A percentile compares a stretch with the other conserved stretches of the same genome.
phyloP scores from a whole-genome alignment of 2,113 vertebrate species.

The Callaeas wilsoni region DNA sequence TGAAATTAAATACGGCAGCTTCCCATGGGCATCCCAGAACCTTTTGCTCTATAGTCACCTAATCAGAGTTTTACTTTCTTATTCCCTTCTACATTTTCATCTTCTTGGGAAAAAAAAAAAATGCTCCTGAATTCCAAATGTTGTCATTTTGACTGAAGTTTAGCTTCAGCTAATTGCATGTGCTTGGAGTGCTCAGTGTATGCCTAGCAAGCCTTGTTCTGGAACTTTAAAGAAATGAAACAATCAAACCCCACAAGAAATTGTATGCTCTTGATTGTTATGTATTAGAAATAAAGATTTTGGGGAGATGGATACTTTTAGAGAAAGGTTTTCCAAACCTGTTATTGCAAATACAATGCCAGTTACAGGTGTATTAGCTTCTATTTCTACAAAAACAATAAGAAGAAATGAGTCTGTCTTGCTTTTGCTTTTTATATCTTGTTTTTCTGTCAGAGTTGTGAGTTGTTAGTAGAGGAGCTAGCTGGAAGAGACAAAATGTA shows the following conservation, averaged over 20 bases:
- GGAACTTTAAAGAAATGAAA: neutral
- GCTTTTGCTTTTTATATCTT: neutral
- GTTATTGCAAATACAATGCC: neutral
- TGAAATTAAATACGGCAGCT: neutral
- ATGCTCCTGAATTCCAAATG: neutral
- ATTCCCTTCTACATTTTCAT: neutral
- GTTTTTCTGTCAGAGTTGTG: neutral
- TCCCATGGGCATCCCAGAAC: neutral
- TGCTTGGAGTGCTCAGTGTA: neutral
- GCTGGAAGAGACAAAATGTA: neutral
- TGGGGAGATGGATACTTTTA: neutral
- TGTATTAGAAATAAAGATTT: neutral
- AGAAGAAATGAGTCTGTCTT: neutral
- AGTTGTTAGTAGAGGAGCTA: neutral
- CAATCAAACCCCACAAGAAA: neutral
- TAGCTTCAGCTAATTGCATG: neutral
- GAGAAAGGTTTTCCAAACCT: neutral
- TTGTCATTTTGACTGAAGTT: neutral
- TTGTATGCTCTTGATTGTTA: neutral
- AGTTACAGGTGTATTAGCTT: neutral
- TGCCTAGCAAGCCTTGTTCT: neutral
- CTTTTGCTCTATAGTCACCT: neutral
- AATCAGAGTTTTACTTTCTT: neutral
- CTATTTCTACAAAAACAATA: neutral
- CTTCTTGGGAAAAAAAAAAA: neutral